These are phyloP conservation scores for Ophion obscuratus DNA, from an alignment of 2,888 invertebrate genomes.

Conservation along the genomic window DNA sequence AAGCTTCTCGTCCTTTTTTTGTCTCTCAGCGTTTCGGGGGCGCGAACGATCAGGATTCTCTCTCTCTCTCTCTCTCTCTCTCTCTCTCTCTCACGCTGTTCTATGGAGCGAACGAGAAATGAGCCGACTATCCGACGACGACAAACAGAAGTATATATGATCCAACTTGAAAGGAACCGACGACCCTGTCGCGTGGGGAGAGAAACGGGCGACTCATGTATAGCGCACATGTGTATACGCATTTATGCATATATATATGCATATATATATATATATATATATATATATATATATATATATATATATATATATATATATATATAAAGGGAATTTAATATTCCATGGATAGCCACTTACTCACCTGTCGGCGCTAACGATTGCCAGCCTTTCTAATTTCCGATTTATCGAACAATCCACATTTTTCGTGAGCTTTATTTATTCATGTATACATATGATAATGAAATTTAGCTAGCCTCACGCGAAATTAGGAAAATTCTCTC, in stretches of 20 bases:
- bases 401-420: background rate
- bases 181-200: slow-evolving; percentile 43
- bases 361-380: slow-evolving; percentile 19
- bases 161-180: slow-evolving; percentile 81
- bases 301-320: background rate
- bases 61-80: slow-evolving; percentile 31
- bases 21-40: slow-evolving; percentile 33
- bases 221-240: background rate
- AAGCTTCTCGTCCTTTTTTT: slow-evolving; percentile 40
- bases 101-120: slow-evolving; percentile 45
- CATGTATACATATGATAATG: background rate
- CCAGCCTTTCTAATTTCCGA: slow-evolving; percentile 14
- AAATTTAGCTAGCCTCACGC: too few relatives aligned
- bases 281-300: background rate
- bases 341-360: slow-evolving; percentile 38
- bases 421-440: background rate
- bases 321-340: background rate
- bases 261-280: slow-evolving; percentile 1
- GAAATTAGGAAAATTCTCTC: background rate
- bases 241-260: background rate
- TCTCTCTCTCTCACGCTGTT: slow-evolving; percentile 18
- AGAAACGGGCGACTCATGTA: slow-evolving; percentile 29
- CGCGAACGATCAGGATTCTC: slow-evolving; percentile 33
- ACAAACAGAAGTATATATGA: slow-evolving; percentile 81
- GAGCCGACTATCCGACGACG: slow-evolving; percentile 62